A percentile compares a stretch with the other conserved stretches of the same genome.
Evolutionary conservation across 2,888 invertebrate genomes (phyloP).

Genomic region (Elysia crispata): DNA sequence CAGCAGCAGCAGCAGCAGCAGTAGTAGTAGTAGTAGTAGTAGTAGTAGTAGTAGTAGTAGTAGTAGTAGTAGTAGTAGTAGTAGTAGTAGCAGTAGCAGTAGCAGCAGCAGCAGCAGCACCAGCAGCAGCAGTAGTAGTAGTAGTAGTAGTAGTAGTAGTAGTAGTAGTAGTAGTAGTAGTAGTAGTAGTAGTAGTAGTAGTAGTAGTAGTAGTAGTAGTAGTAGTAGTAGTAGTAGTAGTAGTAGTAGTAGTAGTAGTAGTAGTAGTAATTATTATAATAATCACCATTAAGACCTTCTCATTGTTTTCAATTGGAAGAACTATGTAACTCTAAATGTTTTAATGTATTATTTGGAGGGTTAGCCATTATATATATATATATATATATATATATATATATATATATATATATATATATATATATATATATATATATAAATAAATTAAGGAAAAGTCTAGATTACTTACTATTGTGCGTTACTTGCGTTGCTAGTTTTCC

Average conservation of each 20-base stretch:
- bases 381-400: too few species aligned
- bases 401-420: too few species aligned
- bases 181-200: conserved; percentile 12
- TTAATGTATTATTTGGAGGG: too few species aligned
- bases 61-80: conserved; percentile 9
- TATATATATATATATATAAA: too few species aligned
- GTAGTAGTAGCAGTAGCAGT: background rate
- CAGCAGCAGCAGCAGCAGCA: too few species aligned
- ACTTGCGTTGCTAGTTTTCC: too few species aligned
- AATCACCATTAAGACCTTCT: too few species aligned
- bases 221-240: conserved; percentile 9
- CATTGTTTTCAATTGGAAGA: too few species aligned
- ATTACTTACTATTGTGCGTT: too few species aligned
- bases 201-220: background rate
- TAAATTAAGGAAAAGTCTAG: too few species aligned
- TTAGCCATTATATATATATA: too few species aligned
- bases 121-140: background rate
- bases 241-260: conserved; percentile 9
- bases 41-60: conserved; percentile 9
- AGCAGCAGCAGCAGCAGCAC: background rate
- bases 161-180: conserved; percentile 4
- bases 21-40: conserved; percentile 9
- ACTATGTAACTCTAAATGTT: too few species aligned
- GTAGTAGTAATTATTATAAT: background rate
- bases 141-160: conserved; percentile 9